Evolutionary conservation across 2,113 vertebrate species (phyloP).

Genomic region (Ploceus nigricollis): DNA sequence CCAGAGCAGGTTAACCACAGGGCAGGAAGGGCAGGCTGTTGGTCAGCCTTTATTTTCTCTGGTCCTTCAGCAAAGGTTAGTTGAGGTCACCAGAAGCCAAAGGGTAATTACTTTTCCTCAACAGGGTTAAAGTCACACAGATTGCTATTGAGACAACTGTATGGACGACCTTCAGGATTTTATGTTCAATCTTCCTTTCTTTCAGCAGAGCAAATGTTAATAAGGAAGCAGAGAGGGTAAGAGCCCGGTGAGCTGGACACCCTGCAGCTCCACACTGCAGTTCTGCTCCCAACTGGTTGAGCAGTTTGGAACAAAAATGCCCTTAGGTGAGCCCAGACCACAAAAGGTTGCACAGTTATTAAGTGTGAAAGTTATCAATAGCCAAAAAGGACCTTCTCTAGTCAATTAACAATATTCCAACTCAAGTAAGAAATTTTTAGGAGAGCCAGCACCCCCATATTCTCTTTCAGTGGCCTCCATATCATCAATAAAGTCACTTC

Average conservation of each 20-base stretch:
- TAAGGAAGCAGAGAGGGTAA: constrained; percentile 2
- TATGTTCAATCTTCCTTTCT: constrained; percentile 64
- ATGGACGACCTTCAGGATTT: constrained; percentile 73
- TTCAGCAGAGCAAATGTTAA: constrained; percentile 51
- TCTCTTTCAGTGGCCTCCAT: neutral
- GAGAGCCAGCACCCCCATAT: neutral
- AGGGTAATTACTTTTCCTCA: constrained; percentile 94
- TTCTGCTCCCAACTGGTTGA: neutral
- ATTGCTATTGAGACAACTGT: constrained; percentile 81
- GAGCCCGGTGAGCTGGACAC: neutral
- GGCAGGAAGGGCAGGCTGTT: constrained; percentile 80
- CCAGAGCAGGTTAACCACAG: constrained; percentile 75
- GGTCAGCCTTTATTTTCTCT: constrained; percentile 90
- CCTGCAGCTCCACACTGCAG: neutral
- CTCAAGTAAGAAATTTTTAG: neutral
- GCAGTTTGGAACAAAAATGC: neutral
- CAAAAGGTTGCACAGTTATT: neutral
- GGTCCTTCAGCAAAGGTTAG: constrained; percentile 85
- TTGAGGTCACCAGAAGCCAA: constrained; percentile 80
- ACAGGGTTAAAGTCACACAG: constrained; percentile 85
- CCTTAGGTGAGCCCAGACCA: neutral
- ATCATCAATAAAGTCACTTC: neutral
- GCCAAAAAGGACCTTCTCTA: neutral
- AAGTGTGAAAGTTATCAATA: neutral
- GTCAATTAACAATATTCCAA: neutral